Conservation (phyloP, 1,140 invertebrate genomes). For the Brachionus paranguensis region DNA sequence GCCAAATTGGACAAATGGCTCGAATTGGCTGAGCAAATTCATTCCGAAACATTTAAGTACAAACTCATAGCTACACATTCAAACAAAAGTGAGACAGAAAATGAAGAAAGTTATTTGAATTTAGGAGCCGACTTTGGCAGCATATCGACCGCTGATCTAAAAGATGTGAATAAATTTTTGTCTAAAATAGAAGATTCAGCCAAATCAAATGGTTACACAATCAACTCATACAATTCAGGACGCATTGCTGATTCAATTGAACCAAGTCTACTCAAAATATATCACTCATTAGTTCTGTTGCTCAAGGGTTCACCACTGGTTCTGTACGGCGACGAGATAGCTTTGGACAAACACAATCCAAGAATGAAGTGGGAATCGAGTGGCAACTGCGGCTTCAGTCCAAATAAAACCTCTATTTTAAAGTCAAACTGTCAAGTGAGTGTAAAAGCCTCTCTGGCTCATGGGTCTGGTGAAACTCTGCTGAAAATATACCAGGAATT, state of each 20-base stretch:
- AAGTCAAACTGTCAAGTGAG: not conserved
- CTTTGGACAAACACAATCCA: not conserved
- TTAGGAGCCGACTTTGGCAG: not conserved
- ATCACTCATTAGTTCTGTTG: not conserved
- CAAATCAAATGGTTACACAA: not conserved
- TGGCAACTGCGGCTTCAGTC: not conserved
- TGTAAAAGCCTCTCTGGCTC: not conserved
- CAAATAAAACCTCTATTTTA: not conserved
- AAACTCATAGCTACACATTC: not conserved
- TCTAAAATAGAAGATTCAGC: not conserved
- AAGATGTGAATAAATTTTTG: not conserved
- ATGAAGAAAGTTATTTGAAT: not conserved
- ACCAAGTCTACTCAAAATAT: not conserved
- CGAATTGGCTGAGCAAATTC: not conserved
- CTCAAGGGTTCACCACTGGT: constrained; percentile 16
- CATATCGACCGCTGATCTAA: not conserved
- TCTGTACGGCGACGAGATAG: constrained; percentile 34
- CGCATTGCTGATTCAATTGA: not conserved
- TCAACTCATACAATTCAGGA: not conserved
- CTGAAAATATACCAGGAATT: not conserved
- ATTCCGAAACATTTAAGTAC: constrained; percentile 1
- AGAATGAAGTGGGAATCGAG: constrained; percentile 8
- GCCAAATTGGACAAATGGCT: not conserved
- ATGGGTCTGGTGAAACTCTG: not conserved
- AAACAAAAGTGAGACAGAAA: not conserved